A percentile compares a stretch with the other conserved stretches of the same genome.
Conservation (phyloP, 2,888 invertebrate species). For the Sericinus montela region DNA sequence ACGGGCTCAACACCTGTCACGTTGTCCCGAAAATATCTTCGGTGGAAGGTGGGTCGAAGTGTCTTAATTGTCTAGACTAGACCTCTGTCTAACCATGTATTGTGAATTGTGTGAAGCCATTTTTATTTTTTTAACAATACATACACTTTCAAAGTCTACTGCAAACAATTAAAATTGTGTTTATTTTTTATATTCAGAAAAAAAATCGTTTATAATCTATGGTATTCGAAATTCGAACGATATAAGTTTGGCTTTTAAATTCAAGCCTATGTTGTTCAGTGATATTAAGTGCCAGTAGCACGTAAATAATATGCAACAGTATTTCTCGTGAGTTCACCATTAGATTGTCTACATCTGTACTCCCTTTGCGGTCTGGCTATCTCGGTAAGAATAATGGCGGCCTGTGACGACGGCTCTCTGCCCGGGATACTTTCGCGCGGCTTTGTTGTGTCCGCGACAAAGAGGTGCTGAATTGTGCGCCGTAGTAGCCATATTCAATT, state of each 20-base stretch:
- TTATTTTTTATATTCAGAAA: too few species aligned
- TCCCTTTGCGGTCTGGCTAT: constrained; percentile 17
- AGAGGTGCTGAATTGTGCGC: constrained; percentile 8
- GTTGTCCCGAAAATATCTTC: too few species aligned
- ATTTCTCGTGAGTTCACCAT: constrained; percentile 14
- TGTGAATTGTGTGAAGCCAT: too few species aligned
- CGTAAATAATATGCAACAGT: constrained; percentile 10
- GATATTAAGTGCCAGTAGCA: constrained; percentile 1
- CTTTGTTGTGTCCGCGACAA: constrained; percentile 23
- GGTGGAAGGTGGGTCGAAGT: too few species aligned
- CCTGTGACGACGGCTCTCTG: constrained; percentile 33
- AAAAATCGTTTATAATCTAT: too few species aligned
- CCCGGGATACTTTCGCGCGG: constrained; percentile 30
- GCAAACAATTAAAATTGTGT: too few species aligned
- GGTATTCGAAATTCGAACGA: too few species aligned
- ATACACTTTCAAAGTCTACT: too few species aligned
- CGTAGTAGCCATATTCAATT: background rate
- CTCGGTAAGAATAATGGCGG: constrained; percentile 26
- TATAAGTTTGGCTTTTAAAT: background rate
- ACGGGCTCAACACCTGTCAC: too few species aligned
- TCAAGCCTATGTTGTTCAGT: background rate
- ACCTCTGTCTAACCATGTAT: too few species aligned
- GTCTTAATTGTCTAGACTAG: too few species aligned
- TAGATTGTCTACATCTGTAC: constrained; percentile 16
- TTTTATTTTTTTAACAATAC: too few species aligned